phyloP scores from a whole-genome alignment of 2,888 invertebrate species.

The Lapara coniferarum region DNA sequence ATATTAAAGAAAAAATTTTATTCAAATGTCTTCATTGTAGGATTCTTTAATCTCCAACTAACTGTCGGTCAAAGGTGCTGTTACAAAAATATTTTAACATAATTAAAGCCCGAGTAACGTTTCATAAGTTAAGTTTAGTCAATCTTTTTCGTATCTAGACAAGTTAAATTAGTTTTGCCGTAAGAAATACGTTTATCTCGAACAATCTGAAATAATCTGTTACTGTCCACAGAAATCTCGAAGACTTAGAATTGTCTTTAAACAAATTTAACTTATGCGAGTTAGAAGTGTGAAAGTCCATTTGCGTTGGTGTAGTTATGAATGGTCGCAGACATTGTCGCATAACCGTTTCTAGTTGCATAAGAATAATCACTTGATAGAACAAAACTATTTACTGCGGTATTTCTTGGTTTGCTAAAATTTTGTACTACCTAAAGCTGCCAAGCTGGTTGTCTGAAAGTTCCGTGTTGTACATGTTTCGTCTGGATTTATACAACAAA shows the following conservation, averaged over 20 bases:
- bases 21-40: background rate
- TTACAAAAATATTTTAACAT: background rate
- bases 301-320: conserved; percentile 22
- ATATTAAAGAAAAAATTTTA: background rate
- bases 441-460: too few species aligned
- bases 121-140: background rate
- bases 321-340: background rate
- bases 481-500: background rate
- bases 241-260: conserved; percentile 34
- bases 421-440: too few species aligned
- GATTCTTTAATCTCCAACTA: background rate
- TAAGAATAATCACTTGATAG: background rate
- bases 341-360: background rate
- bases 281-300: conserved; percentile 30
- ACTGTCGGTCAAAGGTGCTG: background rate
- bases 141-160: background rate
- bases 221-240: conserved; percentile 23
- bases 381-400: background rate
- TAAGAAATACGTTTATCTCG: conserved; percentile 1
- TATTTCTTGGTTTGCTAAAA: background rate
- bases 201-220: conserved; percentile 11
- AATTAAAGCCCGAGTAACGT: background rate
- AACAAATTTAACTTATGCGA: conserved; percentile 37
- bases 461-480: background rate
- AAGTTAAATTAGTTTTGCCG: conserved; percentile 6